Conservation (phyloP, 2,888 invertebrate species). For the Empis livida region DNA sequence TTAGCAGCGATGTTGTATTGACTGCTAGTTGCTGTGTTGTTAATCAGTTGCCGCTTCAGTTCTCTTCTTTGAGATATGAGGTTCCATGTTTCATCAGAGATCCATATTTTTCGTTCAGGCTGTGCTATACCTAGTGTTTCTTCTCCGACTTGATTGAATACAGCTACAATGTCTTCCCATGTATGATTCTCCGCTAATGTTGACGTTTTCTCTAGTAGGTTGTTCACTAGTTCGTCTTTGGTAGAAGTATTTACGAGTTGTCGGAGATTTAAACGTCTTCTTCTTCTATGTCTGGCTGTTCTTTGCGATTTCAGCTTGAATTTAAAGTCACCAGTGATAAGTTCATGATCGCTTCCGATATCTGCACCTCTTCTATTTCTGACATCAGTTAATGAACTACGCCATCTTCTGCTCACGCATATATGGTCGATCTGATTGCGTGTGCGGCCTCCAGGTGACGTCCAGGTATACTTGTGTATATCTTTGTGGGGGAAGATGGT, state of each 20-base stretch:
- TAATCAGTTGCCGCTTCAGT: neutral
- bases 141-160: neutral
- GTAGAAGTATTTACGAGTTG: neutral
- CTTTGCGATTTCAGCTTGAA: no score
- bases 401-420: neutral
- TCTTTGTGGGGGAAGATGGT: slow-evolving; percentile 2
- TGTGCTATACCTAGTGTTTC: neutral
- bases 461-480: slow-evolving; percentile 4
- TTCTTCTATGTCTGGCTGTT: neutral
- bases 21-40: neutral
- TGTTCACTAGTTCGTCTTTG: neutral
- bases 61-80: neutral
- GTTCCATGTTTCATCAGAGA: neutral
- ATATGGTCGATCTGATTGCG: slow-evolving; percentile 2
- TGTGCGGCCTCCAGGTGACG: neutral
- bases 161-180: neutral
- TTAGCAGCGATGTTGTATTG: neutral
- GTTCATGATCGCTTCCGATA: neutral
- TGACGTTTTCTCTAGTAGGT: neutral
- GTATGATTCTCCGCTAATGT: neutral
- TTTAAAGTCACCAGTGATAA: no score
- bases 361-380: neutral
- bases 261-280: neutral
- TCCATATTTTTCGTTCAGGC: neutral
- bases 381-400: neutral